Percentiles rank a stretch among this genome's conserved stretches.
Conservation (phyloP, 2,113 vertebrate species). For the Chaetodon trifascialis region DNA sequence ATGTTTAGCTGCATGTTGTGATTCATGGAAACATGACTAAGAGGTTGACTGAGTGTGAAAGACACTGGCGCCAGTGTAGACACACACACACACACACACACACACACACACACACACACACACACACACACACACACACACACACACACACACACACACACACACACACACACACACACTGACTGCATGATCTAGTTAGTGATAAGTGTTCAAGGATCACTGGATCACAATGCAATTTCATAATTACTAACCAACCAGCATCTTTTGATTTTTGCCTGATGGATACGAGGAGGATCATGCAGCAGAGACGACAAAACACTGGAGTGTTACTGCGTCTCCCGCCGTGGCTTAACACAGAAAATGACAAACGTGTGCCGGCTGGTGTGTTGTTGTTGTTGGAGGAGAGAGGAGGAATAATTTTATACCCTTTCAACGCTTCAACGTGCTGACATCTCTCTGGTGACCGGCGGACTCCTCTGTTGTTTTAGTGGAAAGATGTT, state of each 20-base stretch:
- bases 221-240: slow-evolving; percentile 35
- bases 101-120: slow-evolving; percentile 23
- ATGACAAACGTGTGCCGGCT: slow-evolving; percentile 44
- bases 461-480: background rate
- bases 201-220: slow-evolving; percentile 40
- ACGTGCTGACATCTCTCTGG: background rate
- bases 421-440: slow-evolving; percentile 23
- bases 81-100: slow-evolving; percentile 21
- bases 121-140: slow-evolving; percentile 25
- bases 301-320: slow-evolving; percentile 38
- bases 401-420: slow-evolving; percentile 37
- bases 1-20: slow-evolving; percentile 65
- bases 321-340: slow-evolving; percentile 48
- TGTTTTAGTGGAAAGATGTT: background rate
- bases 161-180: slow-evolving; percentile 8
- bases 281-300: slow-evolving; percentile 9
- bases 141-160: slow-evolving; percentile 30
- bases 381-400: slow-evolving; percentile 30
- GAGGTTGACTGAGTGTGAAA: slow-evolving; percentile 63
- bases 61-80: slow-evolving; percentile 34
- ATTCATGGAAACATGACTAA: slow-evolving; percentile 70
- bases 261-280: background rate
- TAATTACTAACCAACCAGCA: slow-evolving; percentile 38
- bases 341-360: slow-evolving; percentile 44
- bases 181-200: slow-evolving; percentile 41